A percentile compares a stretch with the other conserved stretches of the same genome.
These are phyloP conservation scores for Stichodactyla helianthus DNA, from an alignment of 64 coral and sea anemone species.

Conservation along the genomic window DNA sequence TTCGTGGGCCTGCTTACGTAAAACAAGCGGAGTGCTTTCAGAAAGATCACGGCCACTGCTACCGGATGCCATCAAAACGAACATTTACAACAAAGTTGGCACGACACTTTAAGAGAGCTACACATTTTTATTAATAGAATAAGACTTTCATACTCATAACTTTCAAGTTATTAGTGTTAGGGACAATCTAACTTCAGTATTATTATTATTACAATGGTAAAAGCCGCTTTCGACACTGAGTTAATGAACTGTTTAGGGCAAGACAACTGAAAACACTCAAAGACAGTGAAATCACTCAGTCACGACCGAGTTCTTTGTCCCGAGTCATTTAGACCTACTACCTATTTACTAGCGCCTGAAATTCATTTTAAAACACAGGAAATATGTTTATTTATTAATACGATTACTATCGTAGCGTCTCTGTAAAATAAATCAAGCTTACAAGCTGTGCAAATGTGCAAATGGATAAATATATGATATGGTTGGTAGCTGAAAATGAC, in stretches of 20 bases:
- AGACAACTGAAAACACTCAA: background rate
- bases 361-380: background rate
- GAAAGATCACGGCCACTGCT: background rate
- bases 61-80: background rate
- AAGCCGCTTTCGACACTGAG: constrained; percentile 1
- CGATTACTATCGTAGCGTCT: background rate
- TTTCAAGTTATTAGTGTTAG: background rate
- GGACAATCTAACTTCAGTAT: background rate
- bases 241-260: background rate
- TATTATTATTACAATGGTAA: constrained; percentile 8
- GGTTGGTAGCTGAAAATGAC: background rate
- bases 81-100: background rate
- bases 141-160: background rate
- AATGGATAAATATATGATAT: background rate
- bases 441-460: background rate
- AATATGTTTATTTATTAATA: constrained; percentile 7
- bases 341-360: background rate
- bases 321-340: background rate
- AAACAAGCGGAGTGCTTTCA: background rate
- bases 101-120: background rate
- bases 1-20: background rate
- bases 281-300: constrained; percentile 10
- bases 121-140: background rate
- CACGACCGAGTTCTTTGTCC: background rate
- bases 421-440: background rate